These are phyloP conservation scores for Limulus polyphemus DNA, from an alignment of 2,888 invertebrate species.

Conservation along the genomic window DNA sequence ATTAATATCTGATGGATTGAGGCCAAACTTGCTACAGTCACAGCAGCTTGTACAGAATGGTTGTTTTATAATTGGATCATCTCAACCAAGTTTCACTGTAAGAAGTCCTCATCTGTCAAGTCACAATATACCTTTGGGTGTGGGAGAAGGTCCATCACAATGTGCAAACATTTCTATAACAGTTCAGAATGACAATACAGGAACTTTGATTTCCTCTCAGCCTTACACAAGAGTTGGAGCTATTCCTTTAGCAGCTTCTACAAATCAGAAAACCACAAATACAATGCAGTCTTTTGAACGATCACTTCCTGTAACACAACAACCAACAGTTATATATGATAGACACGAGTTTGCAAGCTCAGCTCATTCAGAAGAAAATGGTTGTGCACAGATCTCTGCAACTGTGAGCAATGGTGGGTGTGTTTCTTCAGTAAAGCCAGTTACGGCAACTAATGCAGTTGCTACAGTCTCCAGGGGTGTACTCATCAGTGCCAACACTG, in stretches of 20 bases:
- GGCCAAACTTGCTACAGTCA: constrained; percentile 18
- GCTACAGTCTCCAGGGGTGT: too few species aligned
- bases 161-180: constrained; percentile 2
- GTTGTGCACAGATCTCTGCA: too few species aligned
- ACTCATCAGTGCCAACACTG: too few species aligned
- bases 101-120: constrained; percentile 12
- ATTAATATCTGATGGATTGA: constrained; percentile 17
- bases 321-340: constrained; percentile 19
- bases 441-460: too few species aligned
- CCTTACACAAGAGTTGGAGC: constrained; percentile 14
- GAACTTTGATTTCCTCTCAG: constrained; percentile 21
- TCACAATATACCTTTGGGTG: too few species aligned
- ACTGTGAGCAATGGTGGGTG: too few species aligned
- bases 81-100: constrained; percentile 22
- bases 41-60: constrained; percentile 21
- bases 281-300: constrained; percentile 4
- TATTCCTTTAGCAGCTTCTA: constrained; percentile 10
- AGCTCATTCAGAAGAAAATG: too few species aligned
- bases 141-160: constrained; percentile 10
- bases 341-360: not conserved
- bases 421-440: too few species aligned
- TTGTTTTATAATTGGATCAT: constrained; percentile 20
- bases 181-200: too few species aligned
- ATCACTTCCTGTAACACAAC: constrained; percentile 15
- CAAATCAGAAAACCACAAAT: too few species aligned